A percentile compares a stretch with the other conserved stretches of the same genome.
These are phyloP conservation scores for Eulemur rufifrons DNA, from an alignment of 2,113 vertebrate genomes.

Conservation along the genomic window DNA sequence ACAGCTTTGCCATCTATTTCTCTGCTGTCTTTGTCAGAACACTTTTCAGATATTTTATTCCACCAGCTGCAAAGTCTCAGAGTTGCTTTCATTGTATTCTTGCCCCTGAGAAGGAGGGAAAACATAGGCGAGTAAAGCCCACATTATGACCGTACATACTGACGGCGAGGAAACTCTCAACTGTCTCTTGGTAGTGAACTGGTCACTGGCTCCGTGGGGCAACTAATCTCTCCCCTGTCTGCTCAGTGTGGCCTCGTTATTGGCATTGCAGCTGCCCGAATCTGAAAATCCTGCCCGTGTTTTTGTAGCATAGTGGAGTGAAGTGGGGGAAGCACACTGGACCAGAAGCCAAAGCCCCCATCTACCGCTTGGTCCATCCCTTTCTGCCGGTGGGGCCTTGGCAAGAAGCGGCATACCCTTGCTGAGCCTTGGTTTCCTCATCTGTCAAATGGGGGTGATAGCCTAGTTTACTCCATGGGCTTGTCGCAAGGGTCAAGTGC, in stretches of 20 bases:
- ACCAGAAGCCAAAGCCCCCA: not conserved
- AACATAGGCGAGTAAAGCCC: not conserved
- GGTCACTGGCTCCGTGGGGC: rapidly evolving
- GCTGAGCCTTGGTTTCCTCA: not conserved
- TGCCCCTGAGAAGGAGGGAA: not conserved
- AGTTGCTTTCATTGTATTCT: constrained; percentile 28
- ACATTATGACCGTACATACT: not conserved
- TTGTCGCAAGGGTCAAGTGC: not conserved
- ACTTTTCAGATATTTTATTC: not conserved
- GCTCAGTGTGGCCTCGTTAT: rapidly evolving
- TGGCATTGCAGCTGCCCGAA: rapidly evolving
- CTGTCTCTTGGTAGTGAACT: rapidly evolving
- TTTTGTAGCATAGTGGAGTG: no score
- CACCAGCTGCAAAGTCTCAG: not conserved
- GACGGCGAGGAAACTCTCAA: not conserved
- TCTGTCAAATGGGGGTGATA: not conserved
- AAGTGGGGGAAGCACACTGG: not conserved
- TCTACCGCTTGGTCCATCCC: not conserved
- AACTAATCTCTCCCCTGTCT: rapidly evolving
- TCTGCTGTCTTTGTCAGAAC: not conserved
- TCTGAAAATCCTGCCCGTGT: not conserved
- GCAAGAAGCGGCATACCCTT: not conserved
- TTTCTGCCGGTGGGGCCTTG: not conserved
- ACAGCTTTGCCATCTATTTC: not conserved
- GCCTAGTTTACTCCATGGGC: no score